Base-by-base conservation (phyloP, 2,888 invertebrate species). In the Latrodectus elegans region DNA sequence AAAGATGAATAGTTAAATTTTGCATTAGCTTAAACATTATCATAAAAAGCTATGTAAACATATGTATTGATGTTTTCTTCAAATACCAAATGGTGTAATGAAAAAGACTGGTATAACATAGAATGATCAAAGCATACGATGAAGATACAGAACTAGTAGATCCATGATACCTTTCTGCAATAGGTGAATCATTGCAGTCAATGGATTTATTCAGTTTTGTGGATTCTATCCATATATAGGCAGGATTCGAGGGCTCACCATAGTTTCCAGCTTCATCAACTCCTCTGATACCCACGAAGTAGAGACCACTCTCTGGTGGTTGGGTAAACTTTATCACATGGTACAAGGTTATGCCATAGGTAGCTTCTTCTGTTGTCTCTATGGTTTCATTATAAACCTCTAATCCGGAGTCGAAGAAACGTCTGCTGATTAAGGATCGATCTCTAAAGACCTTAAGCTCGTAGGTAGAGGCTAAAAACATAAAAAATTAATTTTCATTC, bases 401-500 rank as follows among this genome's bases (percentile, higher is more conserved):
- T 4, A 71, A 10, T 14, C 64, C 80, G 4, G 77, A 52, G 14
- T 76, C 73, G 14, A 64, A 72, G 49, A 87, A 87, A 1, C 77
- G 76, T 11, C 73, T 38, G 15, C 72, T 64, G 4, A 87, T 55
- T 11, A 67, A 15, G 12, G 77, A 55, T 17, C 76, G 52, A 22
- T 77, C 77, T 38, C 67, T 76, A n/a, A 87, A 82, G 15, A 87
- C n/a, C 60, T 81, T 82, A 17, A 87, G 14, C 38, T 82, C 81
- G 64, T 87, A 87, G 38, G 22, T 12, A 26, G 80, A 11, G 55
- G 87, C 87, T 87, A 26, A 60, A 77, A 87, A 68, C 17, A 68
- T 26, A 11, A 22, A 17, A 67, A 26, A 26, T 68, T 17, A 26
- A 60, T 60, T 14, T n/a, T 60, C 26, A 68, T 17, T 68, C 11